Base-by-base conservation (phyloP, 2,113 vertebrate species). In the Nicator chloris region DNA sequence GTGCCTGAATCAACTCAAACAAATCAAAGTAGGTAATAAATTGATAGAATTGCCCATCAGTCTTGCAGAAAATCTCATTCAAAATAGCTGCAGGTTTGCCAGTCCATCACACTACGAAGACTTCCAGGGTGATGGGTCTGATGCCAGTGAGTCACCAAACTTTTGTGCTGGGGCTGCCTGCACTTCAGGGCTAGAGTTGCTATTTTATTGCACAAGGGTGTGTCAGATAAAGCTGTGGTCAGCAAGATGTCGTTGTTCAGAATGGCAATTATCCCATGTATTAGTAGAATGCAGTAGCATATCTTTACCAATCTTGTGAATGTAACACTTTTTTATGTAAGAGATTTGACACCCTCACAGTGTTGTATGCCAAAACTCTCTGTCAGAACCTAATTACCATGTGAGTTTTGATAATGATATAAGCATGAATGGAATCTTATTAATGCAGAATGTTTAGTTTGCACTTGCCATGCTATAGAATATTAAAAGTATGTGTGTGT, bases 1-100 rank as follows among this genome's bases (percentile, higher is more conserved):
- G 68, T 81, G 37, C 40, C 82, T 81, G 82, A 94, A 86, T 94
- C 82, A 96, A 95, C 56, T 83, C 82, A 93, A 92, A 95, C 85
- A 93, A 89, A 93, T 95, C 82, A 94, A 94, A 88, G 64, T 4
- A 1, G 35, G 51, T 90, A 94, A 96, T 88, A 96, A 95, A 81
- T 92, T 86, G 68, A 65, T 89, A 90, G 45, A 60, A 90, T 92
- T 88, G 96, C 75, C 68, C 51, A 88, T 77, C 68, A 78, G 40
- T 90, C 82, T 92, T 86, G 72, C 85, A 90, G 92, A 92, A 93
- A 80, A 59, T 82, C 51, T 73, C 42, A 75, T 90, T 91, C 75
- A 88, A 70, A 94, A 84, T 84, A 89, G 86, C 72, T 95, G 44
- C 57, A 92, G 70, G 70, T 94, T 93, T 92, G 42, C 69, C 45